A percentile compares a stretch with the other conserved stretches of the same genome.
These are phyloP conservation scores for Callospermophilus lateralis DNA, from an alignment of 2,113 vertebrate genomes.

Conservation along the genomic window DNA sequence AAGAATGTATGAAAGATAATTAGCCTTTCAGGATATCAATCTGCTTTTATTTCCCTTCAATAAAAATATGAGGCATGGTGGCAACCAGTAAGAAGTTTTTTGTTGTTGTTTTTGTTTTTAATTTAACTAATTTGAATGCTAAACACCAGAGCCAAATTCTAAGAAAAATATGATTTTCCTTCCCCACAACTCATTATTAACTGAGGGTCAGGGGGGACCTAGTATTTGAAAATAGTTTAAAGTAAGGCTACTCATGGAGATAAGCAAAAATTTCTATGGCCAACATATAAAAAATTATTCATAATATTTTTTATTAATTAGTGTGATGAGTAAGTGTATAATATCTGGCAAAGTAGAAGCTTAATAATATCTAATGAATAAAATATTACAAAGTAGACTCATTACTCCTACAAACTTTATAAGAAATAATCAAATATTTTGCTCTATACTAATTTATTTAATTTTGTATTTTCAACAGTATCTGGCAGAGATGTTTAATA, in stretches of 20 bases:
- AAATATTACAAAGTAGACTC: not conserved
- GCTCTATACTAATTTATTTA: not conserved
- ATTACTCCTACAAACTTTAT: not conserved
- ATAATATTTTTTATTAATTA: not conserved
- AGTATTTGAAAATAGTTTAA: not conserved
- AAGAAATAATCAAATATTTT: not conserved
- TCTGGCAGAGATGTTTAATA: not conserved
- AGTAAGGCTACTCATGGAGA: not conserved
- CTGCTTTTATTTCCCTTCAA: conserved; percentile 13
- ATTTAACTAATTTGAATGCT: not conserved
- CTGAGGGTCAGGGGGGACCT: no score
- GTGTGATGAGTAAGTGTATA: not conserved
- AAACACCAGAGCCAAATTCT: not conserved
- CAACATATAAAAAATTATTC: not conserved
- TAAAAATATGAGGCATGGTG: not conserved
- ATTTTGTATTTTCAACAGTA: conserved; percentile 29
- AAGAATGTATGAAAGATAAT: not conserved
- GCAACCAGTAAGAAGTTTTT: not conserved
- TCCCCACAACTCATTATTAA: not conserved
- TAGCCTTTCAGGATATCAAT: not conserved
- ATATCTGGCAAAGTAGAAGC: not conserved
- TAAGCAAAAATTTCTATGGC: not conserved
- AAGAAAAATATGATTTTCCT: not conserved
- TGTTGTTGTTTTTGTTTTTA: not conserved
- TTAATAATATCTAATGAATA: not conserved